A percentile compares a stretch with the other conserved stretches of the same genome.
These are phyloP conservation scores for Limnephilus lunatus DNA, from an alignment of 2,888 invertebrate genomes.

Conservation along the genomic window DNA sequence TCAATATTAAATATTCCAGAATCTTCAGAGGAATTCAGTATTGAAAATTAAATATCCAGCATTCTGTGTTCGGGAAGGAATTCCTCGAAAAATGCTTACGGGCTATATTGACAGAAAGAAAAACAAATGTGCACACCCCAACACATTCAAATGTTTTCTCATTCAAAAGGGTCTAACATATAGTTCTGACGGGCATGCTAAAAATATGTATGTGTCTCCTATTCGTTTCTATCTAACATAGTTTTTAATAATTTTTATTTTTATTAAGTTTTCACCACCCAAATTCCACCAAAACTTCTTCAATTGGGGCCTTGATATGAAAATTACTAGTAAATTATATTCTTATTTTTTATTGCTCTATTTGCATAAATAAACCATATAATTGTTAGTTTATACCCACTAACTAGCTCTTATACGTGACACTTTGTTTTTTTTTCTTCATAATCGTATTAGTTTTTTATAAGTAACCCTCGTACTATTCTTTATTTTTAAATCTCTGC, in stretches of 20 bases:
- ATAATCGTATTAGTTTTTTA: too few relatives aligned
- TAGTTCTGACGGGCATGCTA: background rate
- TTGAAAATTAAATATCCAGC: background rate
- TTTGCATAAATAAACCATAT: too few relatives aligned
- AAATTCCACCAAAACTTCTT: background rate
- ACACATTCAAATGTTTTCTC: background rate
- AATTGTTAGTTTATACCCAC: too few relatives aligned
- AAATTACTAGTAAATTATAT: too few relatives aligned
- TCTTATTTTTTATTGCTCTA: too few relatives aligned
- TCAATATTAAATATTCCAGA: background rate
- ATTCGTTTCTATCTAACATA: too few relatives aligned
- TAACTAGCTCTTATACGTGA: too few relatives aligned
- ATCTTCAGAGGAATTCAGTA: background rate
- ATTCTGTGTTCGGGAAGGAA: background rate
- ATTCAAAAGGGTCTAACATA: background rate
- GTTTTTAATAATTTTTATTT: too few relatives aligned
- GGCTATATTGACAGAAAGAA: conserved; percentile 6
- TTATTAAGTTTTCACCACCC: background rate
- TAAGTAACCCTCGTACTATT: too few relatives aligned
- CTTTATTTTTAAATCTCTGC: too few relatives aligned
- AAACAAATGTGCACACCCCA: background rate
- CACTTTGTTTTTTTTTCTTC: too few relatives aligned
- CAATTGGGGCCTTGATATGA: background rate
- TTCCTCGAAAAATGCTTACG: background rate
- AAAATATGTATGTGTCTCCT: background rate